Percentiles rank a stretch among this genome's conserved stretches.
Conservation (phyloP, 2,797 vertebrate genomes). For the Okamejei kenojei region DNA sequence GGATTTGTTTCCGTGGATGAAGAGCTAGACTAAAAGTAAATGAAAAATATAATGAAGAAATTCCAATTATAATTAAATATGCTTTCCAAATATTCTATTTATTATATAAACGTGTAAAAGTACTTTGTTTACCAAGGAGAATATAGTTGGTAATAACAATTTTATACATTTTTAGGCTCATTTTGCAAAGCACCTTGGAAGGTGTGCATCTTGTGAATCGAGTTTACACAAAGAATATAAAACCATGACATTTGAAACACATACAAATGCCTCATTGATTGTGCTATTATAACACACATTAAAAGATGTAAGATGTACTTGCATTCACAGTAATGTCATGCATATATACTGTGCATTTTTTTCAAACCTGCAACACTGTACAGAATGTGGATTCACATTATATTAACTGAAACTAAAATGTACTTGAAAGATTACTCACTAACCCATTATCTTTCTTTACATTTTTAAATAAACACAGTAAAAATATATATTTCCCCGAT, state of each 20-base stretch:
- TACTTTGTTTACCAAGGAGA: no score
- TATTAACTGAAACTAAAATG: neutral
- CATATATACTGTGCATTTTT: neutral
- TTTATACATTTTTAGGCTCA: neutral
- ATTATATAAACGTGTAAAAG: neutral
- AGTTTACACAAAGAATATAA: neutral
- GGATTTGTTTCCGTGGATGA: constrained; percentile 54
- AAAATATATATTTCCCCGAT: neutral
- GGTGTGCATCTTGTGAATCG: neutral
- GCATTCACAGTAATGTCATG: neutral
- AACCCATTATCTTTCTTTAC: neutral
- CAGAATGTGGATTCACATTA: neutral
- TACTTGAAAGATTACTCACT: neutral
- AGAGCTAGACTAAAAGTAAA: constrained; percentile 53
- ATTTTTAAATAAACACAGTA: neutral
- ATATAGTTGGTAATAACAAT: no score
- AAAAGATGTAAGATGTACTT: neutral
- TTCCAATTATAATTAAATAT: neutral
- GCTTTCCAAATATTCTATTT: neutral
- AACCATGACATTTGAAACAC: neutral
- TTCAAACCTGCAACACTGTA: neutral
- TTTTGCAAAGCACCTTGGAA: neutral
- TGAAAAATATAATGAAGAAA: neutral
- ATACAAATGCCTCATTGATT: neutral
- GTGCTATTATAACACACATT: neutral